Evolutionary conservation across 1,140 invertebrate species (phyloP).

Genomic region (Telenomus remus): DNA sequence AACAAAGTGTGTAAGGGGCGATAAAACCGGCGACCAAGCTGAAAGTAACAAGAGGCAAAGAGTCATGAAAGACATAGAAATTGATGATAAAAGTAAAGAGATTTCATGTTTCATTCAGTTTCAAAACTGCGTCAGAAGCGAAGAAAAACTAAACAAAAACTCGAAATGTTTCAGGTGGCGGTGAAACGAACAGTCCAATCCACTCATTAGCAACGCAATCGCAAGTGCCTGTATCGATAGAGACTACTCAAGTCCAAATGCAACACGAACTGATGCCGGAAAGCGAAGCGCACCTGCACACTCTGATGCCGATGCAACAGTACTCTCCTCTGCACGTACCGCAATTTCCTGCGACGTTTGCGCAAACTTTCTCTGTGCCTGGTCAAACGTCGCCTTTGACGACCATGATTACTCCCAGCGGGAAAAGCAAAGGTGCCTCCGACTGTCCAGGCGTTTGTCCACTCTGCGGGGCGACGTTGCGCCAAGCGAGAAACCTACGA

Average conservation of each 20-base stretch:
- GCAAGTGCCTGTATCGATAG: slow-evolving; percentile 48
- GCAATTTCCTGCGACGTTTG: slow-evolving; percentile 65
- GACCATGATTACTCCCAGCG: slow-evolving; percentile 24
- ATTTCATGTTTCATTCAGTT: too few species aligned
- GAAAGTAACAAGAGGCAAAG: slow-evolving; percentile 64
- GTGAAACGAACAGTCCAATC: slow-evolving; percentile 29
- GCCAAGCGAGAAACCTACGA: slow-evolving; percentile 78
- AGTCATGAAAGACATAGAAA: slow-evolving; percentile 63
- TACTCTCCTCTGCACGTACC: slow-evolving; percentile 72
- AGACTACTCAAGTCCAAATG: slow-evolving; percentile 27
- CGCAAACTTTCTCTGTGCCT: slow-evolving; percentile 49
- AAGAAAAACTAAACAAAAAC: neutral
- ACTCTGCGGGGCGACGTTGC: slow-evolving; percentile 77
- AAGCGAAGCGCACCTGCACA: slow-evolving; percentile 68
- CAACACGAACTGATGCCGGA: slow-evolving; percentile 52
- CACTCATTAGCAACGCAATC: slow-evolving; percentile 34
- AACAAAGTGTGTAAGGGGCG: slow-evolving; percentile 65
- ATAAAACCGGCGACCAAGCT: slow-evolving; percentile 55
- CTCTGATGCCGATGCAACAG: slow-evolving; percentile 70
- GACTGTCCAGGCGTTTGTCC: slow-evolving; percentile 80
- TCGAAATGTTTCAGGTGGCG: slow-evolving; percentile 21
- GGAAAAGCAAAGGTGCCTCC: slow-evolving; percentile 77
- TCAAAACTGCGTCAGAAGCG: too few species aligned
- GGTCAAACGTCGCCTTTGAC: slow-evolving; percentile 25
- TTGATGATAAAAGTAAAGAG: slow-evolving; percentile 64